Conservation (phyloP, 2,797 vertebrate species). For the Chaetophractus vellerosus region DNA sequence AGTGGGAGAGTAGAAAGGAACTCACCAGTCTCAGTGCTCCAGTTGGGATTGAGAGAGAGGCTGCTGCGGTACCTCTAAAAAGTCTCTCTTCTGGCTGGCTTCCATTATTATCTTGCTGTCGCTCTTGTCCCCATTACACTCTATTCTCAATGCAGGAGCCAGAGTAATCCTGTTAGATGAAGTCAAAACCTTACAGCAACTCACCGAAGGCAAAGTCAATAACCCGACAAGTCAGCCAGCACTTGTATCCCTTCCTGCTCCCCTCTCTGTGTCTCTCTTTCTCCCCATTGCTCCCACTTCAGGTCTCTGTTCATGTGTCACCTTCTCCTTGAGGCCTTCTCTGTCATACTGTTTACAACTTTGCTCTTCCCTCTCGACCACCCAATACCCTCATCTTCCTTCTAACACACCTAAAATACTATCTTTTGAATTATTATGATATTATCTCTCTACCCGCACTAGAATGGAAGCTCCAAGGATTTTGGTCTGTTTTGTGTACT, state of each 20-base stretch:
- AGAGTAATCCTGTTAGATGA: not conserved
- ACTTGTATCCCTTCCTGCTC: not conserved
- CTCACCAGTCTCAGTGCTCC: not conserved
- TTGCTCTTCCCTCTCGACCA: not conserved
- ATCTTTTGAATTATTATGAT: not conserved
- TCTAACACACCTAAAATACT: not conserved
- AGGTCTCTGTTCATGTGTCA: not conserved
- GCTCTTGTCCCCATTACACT: not conserved
- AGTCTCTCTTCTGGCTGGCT: not conserved
- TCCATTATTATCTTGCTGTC: not conserved
- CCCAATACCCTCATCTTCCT: not conserved
- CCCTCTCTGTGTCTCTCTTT: not conserved
- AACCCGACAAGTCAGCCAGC: not conserved
- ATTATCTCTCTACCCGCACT: not conserved
- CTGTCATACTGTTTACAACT: not conserved
- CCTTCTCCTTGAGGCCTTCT: not conserved
- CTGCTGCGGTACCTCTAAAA: not conserved
- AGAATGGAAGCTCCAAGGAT: not conserved
- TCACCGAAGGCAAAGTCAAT: not conserved
- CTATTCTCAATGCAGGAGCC: not conserved
- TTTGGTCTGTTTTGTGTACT: not conserved
- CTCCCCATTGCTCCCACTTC: too few relatives aligned
- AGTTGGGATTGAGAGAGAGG: not conserved
- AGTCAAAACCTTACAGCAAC: not conserved
- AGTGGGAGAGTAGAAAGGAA: not conserved